Percentiles rank a stretch among this genome's conserved stretches.
Evolutionary conservation across 2,113 vertebrate genomes (phyloP).

Genomic region (Amphiprion percula): DNA sequence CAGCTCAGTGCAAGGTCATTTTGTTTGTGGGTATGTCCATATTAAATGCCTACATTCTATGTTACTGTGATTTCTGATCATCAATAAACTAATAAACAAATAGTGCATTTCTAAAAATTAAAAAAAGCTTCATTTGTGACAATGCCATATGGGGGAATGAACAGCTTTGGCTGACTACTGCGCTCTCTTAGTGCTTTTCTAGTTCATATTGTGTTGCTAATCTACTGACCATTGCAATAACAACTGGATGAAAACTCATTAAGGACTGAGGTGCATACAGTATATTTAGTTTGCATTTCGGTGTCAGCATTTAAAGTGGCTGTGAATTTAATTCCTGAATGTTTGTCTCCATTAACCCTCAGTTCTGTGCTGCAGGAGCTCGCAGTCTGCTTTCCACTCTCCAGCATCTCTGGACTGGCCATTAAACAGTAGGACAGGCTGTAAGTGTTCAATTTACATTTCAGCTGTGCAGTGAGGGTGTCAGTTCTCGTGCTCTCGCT

Average conservation of each 20-base stretch:
- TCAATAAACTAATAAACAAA: no score
- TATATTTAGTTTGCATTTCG: not conserved
- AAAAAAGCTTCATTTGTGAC: no score
- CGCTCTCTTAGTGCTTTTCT: no score
- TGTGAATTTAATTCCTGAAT: not conserved
- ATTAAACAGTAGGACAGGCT: constrained; percentile 15
- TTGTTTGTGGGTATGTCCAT: no score
- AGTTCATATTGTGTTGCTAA: not conserved
- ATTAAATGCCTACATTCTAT: no score
- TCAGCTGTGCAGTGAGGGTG: constrained; percentile 24
- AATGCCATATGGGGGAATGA: no score
- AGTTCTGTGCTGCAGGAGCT: not conserved
- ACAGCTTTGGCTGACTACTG: no score
- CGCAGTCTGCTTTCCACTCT: constrained; percentile 3
- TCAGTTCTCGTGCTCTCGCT: constrained; percentile 16
- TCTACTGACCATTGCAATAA: not conserved
- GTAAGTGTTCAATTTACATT: constrained; percentile 37
- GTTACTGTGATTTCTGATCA: no score
- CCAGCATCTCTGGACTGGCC: constrained; percentile 10
- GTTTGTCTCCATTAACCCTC: constrained; percentile 11
- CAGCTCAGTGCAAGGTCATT: no score
- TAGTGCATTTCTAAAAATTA: no score
- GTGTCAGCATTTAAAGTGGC: no score
- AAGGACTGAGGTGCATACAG: not conserved
- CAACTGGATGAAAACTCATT: not conserved